Base-by-base conservation (phyloP, 2,113 vertebrate genomes). In the Danionella cerebrum region DNA sequence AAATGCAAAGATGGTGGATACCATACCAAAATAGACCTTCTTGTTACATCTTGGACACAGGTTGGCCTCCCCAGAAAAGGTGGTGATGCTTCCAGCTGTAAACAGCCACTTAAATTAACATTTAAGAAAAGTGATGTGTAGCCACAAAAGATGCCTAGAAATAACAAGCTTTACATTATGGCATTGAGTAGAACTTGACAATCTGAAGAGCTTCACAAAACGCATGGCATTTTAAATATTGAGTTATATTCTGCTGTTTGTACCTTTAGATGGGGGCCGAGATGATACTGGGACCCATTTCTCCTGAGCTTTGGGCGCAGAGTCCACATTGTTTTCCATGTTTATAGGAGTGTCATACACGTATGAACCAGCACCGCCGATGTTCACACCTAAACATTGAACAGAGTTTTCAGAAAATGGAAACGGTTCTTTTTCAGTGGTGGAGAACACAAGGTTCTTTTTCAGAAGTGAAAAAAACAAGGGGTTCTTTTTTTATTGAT, bases 11-110 rank as follows among this genome's bases (percentile, higher is more conserved):
- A 6, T 21, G 3, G 11, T 24, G 44, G 13, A 3, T 21, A 18
- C 22, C 94, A 92, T 83, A 99, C 96, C 95, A 11, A 98, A 98
- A 82, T 97, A 98, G 21, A 98, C 96, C 75, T 90, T 94, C 85
- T 98, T 94, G 87, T 86, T 90, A 18, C 96, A 99, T 36, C 91
- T 87, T 0, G 95, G 96, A 72, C 95, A 99, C 77, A 93, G 60
- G 76, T 94, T 97, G 83, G 94, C 91, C 65, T 98, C 96, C 14
- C 96, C 96, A 0, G 95, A 96, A 76, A 98, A 99, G 1, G 92
- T 97, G 75, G 94, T 98, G 80, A 98, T 82, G 11, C 92, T 87
- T 72, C 92, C 94, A 67, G 94, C 93, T 96, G 86, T 41, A 70
- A 59, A 5, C 0, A 22, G 1, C 35, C 31, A 73, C 5, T 33